Percentiles rank a stretch among this genome's conserved stretches.
Conservation (phyloP, 2,797 vertebrate species). For the Salmo trutta region DNA sequence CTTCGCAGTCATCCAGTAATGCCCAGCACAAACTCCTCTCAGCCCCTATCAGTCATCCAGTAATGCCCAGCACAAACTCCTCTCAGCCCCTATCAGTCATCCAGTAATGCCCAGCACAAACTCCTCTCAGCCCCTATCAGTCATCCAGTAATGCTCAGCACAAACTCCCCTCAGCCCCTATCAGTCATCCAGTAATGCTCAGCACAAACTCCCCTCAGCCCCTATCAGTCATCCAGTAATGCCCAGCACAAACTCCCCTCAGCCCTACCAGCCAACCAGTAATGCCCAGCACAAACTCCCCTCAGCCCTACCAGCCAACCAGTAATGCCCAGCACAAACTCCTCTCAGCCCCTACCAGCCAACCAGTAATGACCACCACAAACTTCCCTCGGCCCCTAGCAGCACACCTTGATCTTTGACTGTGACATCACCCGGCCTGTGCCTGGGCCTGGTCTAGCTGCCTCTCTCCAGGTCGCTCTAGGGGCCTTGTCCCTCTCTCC, state of each 20-base stretch:
- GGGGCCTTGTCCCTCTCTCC: constrained; percentile 69
- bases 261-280: too few species aligned
- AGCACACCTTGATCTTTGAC: constrained; percentile 21
- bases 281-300: too few species aligned
- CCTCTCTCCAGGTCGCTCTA: constrained; percentile 54
- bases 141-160: too few species aligned
- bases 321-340: too few species aligned
- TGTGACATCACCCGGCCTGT: constrained; percentile 44
- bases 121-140: constrained; percentile 9
- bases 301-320: too few species aligned
- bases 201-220: too few species aligned
- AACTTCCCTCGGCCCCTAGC: constrained; percentile 14
- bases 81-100: constrained; percentile 4
- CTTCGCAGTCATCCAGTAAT: constrained; percentile 15
- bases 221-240: too few species aligned
- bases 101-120: not conserved
- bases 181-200: too few species aligned
- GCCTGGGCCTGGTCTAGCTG: constrained; percentile 26
- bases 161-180: too few species aligned
- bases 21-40: constrained; percentile 14
- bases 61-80: constrained; percentile 5
- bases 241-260: too few species aligned
- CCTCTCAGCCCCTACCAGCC: too few species aligned
- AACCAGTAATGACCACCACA: not conserved
- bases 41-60: not conserved